Percentiles rank a stretch among this genome's conserved stretches.
phyloP scores from a whole-genome alignment of 2,888 invertebrate genomes.

The Noctua fimbriata region DNA sequence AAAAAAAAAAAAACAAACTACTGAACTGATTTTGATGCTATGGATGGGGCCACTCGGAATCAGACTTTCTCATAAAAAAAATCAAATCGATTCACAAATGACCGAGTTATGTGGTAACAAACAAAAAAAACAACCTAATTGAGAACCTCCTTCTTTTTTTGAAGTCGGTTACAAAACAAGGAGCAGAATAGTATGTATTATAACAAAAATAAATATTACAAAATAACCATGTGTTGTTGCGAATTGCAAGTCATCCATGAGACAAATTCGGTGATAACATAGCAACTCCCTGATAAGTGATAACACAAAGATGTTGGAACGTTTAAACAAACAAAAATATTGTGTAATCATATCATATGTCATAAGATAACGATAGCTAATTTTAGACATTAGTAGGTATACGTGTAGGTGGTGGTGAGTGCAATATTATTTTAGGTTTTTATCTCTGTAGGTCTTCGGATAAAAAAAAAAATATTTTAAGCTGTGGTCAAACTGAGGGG shows the following conservation, averaged over 20 bases:
- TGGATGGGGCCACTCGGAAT: no score
- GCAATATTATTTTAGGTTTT: background rate
- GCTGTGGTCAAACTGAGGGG: background rate
- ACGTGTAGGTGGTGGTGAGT: background rate
- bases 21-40: no score
- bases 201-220: background rate
- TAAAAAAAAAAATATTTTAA: background rate
- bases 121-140: no score
- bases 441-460: background rate
- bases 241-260: constrained; percentile 7
- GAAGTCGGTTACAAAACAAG: no score
- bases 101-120: no score
- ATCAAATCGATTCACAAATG: no score
- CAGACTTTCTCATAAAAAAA: no score
- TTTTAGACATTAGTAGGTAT: background rate
- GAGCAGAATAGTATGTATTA: background rate
- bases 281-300: background rate
- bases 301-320: background rate
- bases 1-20: no score
- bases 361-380: constrained; percentile 1
- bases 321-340: constrained; percentile 30
- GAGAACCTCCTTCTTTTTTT: no score
- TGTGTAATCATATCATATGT: constrained; percentile 29
- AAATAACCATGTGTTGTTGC: background rate
- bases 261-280: constrained; percentile 28